Evolutionary conservation across 23 tunicate species (phyloP), one percentile per base, ranked within the genome.

Genomic region (Halocynthia aurantium): DNA sequence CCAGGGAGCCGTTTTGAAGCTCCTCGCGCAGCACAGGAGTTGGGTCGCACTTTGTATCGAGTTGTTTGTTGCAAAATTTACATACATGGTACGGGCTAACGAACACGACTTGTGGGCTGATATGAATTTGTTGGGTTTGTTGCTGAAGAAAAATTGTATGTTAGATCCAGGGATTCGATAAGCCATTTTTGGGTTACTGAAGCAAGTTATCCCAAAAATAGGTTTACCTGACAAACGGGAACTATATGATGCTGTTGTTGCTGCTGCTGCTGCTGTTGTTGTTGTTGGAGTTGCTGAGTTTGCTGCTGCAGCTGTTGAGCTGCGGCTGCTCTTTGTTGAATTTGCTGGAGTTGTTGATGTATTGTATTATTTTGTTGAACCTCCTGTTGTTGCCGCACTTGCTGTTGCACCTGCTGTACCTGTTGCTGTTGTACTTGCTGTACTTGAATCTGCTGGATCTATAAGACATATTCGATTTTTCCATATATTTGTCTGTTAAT

Each of bases 31-130:
- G 31, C 22, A 74, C 64, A 8, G 78, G 78, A 8, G 78, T 74
- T 11, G 92, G 92, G 40, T 92, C 98, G 52, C 98, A 92, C 44
- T 85, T 71, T 52, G 98, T 86, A 7, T 86, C 76, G 56, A 92
- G 22, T 61, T 86, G 92, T 82, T 92, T 92, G 85, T 92, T 92
- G 77, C 98, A 92, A 66, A 85, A 92, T 51, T 92, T 92, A 74
- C 98, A 92, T 5, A 90, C 97, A 67, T 90, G 97, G 70, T 78
- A 90, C 7, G 97, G 97, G 11, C 85, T 70, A 58, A 81, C 50
- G n/a, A 72, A 71, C 6, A 70, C 73, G 44, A 88, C 95, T 86
- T 88, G 95, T 22, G 88, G 81, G 6, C 80, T 44, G 7, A 88
- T 71, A 15, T 56, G 55, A 11, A 74, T 64, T 74, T 74, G 78